Percentiles rank a stretch among this genome's conserved stretches.
phyloP scores from a whole-genome alignment of 2,797 vertebrate species.

The Pterois miles region DNA sequence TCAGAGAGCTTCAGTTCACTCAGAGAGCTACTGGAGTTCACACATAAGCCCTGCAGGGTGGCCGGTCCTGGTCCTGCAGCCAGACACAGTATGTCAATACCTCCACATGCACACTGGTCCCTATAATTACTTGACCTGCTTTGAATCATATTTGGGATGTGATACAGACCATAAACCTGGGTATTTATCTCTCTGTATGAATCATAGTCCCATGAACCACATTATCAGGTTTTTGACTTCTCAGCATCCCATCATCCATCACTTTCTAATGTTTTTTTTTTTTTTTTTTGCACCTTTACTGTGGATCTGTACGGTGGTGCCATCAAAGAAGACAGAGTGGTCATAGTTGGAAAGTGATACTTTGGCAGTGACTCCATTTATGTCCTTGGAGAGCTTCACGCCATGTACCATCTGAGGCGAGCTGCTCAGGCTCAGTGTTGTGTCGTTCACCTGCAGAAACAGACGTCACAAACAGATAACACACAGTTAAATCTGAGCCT shows the following conservation, averaged over 20 bases:
- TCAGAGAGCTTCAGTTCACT: not conserved
- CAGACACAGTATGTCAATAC: not conserved
- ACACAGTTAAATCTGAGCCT: not conserved
- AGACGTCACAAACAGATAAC: not conserved
- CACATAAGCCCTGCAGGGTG: not conserved
- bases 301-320: not conserved
- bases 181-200: not conserved
- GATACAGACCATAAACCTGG: not conserved
- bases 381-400: not conserved
- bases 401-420: not conserved
- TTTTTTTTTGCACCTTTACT: not conserved
- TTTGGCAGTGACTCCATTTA: not conserved
- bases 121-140: not conserved
- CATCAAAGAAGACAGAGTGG: not conserved
- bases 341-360: not conserved
- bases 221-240: no score
- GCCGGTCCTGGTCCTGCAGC: no score
- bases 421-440: not conserved
- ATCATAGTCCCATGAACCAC: not conserved
- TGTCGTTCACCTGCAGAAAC: not conserved
- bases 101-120: not conserved
- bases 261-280: no score
- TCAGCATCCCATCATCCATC: no score
- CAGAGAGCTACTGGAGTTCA: not conserved
- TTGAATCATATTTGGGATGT: not conserved